Evolutionary conservation across 2,113 vertebrate species (phyloP).

Genomic region (Xiphophorus maculatus): DNA sequence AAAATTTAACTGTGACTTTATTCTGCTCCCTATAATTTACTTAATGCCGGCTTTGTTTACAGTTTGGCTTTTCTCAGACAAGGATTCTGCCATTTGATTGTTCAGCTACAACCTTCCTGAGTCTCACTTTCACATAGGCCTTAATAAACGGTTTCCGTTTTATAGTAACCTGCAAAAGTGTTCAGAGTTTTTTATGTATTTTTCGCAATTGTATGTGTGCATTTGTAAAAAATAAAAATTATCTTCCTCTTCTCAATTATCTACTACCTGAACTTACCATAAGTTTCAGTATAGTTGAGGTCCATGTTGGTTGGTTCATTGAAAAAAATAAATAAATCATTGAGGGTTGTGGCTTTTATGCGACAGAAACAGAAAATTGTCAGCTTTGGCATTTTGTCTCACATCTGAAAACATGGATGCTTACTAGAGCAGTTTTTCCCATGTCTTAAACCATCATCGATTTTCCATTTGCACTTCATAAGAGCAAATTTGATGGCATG

Average conservation of each 20-base stretch:
- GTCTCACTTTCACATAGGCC: neutral
- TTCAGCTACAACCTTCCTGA: conserved; percentile 24
- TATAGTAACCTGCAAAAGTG: neutral
- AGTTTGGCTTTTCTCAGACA: conserved; percentile 31
- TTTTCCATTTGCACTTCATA: neutral
- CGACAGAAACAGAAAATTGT: neutral
- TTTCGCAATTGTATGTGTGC: no score
- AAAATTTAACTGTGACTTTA: conserved; percentile 47
- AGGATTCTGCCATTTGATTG: conserved; percentile 13
- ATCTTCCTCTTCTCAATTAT: no score
- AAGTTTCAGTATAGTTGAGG: no score
- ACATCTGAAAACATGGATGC: conserved; percentile 11
- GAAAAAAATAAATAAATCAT: neutral
- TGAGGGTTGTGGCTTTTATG: neutral
- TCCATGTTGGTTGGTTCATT: no score
- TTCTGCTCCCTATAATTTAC: conserved; percentile 36
- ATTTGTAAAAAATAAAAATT: no score
- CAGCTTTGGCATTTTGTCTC: neutral
- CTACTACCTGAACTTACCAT: no score
- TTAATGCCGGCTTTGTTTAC: conserved; percentile 48
- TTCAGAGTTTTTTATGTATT: no score
- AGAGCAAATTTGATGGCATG: neutral
- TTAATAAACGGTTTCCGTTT: conserved; percentile 1
- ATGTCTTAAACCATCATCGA: conserved; percentile 3
- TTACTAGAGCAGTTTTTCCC: no score